Conservation (phyloP, 1,140 invertebrate species). For the Drosophila subobscura region DNA sequence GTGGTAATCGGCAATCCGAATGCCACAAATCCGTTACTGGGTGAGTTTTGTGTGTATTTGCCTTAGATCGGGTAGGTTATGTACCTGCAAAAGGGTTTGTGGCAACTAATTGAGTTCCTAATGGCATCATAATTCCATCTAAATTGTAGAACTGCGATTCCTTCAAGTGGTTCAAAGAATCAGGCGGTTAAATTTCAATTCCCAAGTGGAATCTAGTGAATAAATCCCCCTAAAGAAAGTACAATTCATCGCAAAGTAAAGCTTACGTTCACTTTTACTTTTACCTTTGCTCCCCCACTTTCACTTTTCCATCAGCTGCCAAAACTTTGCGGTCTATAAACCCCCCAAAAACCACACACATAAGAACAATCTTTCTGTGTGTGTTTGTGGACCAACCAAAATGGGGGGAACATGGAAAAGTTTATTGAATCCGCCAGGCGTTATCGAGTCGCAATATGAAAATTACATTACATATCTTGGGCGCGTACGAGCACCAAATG, state of each 20-base stretch:
- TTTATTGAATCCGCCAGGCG: conserved; percentile 64
- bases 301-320: conserved; percentile 12
- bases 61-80: not conserved
- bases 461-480: conserved; percentile 52
- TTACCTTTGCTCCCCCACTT: not conserved
- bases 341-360: too few relatives aligned
- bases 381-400: conserved; percentile 37
- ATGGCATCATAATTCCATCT: too few relatives aligned
- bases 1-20: conserved; percentile 81
- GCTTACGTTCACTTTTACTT: conserved; percentile 12
- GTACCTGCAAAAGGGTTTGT: too few relatives aligned
- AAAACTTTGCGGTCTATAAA: conserved; percentile 21
- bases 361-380: too few relatives aligned
- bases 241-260: conserved; percentile 22
- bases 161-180: too few relatives aligned
- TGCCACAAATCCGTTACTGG: conserved; percentile 80
- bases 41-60: conserved; percentile 49
- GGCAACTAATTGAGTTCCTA: too few relatives aligned
- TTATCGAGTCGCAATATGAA: conserved; percentile 51
- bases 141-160: too few relatives aligned
- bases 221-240: not conserved
- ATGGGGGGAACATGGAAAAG: conserved; percentile 61
- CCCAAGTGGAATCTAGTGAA: not conserved
- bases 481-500: conserved; percentile 37
- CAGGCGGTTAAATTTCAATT: too few relatives aligned